phyloP scores from a whole-genome alignment of 2,797 vertebrate species.

The Sarcoramphus papa region DNA sequence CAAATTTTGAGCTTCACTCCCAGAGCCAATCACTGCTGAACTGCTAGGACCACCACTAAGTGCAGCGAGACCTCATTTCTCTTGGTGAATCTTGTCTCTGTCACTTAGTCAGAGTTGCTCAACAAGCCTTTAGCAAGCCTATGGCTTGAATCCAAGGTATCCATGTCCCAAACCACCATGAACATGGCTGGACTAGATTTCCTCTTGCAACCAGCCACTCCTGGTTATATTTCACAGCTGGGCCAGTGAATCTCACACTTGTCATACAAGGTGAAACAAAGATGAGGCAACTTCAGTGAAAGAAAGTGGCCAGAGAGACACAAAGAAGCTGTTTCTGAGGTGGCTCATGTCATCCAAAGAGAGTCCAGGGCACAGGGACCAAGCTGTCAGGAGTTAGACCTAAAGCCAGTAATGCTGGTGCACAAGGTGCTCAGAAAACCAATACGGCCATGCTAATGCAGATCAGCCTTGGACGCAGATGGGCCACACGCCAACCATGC shows the following conservation, averaged over 20 bases:
- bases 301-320: neutral
- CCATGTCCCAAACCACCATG: neutral
- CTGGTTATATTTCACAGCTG: neutral
- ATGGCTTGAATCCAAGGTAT: neutral
- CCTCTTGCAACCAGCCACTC: neutral
- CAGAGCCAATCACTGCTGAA: neutral
- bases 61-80: neutral
- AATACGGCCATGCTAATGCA: neutral
- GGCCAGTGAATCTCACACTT: neutral
- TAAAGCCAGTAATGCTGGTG: neutral
- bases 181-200: neutral
- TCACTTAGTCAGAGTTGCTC: neutral
- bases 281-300: neutral
- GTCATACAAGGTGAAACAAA: neutral
- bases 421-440: neutral
- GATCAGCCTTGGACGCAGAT: neutral
- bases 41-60: neutral
- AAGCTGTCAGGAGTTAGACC: neutral
- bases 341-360: neutral
- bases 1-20: neutral
- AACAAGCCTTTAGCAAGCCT: neutral
- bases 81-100: neutral
- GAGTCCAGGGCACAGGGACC: too few relatives aligned
- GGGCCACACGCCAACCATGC: rapidly evolving
- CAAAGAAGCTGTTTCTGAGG: neutral